Evolutionary conservation across 2,113 vertebrate genomes (phyloP).

Genomic region (Perognathus longimembris): DNA sequence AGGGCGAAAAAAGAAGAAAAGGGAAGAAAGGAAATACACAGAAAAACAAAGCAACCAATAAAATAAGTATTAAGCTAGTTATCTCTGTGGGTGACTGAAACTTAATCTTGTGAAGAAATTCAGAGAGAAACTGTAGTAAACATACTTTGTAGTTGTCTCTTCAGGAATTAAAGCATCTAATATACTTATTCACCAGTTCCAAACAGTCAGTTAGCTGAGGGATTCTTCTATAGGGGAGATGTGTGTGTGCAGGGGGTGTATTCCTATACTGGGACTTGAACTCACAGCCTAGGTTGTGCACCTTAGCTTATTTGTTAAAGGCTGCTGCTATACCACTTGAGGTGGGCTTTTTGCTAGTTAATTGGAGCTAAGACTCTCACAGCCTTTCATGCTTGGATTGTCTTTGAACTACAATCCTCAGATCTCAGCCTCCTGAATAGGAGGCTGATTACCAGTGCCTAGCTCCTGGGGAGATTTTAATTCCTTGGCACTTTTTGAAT

Average conservation of each 20-base stretch:
- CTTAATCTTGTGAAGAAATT: slow-evolving; percentile 60
- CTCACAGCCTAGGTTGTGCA: too few species aligned
- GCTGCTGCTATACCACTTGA: too few species aligned
- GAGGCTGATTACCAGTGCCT: too few species aligned
- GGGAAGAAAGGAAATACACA: not conserved
- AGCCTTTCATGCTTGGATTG: too few species aligned
- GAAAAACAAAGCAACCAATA: slow-evolving; percentile 51
- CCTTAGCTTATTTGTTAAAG: too few species aligned
- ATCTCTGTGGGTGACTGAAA: slow-evolving; percentile 45
- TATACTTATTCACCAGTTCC: slow-evolving; percentile 52
- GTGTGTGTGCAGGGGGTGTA: too few species aligned
- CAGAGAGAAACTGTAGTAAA: slow-evolving; percentile 22
- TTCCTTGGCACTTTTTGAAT: slow-evolving; percentile 41
- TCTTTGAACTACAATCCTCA: too few species aligned
- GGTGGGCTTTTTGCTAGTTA: too few species aligned
- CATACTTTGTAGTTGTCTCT: not conserved
- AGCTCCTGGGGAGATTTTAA: slow-evolving; percentile 8
- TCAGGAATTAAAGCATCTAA: slow-evolving; percentile 2
- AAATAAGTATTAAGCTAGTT: slow-evolving; percentile 39
- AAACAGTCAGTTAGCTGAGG: slow-evolving; percentile 54
- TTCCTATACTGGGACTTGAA: too few species aligned
- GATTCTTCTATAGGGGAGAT: not conserved
- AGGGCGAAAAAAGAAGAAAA: slow-evolving; percentile 15
- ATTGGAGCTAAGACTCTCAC: too few species aligned
- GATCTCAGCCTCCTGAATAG: too few species aligned